A percentile compares a stretch with the other conserved stretches of the same genome.
Evolutionary conservation across 2,888 invertebrate genomes (phyloP).

Genomic region (Lymantria dispar): DNA sequence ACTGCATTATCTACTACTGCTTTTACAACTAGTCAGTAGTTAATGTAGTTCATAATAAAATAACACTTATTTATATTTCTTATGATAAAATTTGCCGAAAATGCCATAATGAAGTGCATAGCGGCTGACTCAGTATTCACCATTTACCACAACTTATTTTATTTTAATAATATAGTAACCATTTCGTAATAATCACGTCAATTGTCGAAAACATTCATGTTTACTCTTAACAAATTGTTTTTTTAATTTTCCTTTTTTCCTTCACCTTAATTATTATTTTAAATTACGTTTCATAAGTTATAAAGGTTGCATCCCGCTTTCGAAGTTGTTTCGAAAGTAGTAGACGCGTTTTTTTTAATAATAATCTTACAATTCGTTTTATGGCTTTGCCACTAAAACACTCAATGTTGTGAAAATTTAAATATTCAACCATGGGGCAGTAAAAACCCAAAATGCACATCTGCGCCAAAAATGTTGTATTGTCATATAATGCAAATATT

Average conservation of each 20-base stretch:
- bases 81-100: slow-evolving; percentile 18
- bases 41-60: slow-evolving; percentile 30
- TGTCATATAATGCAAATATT: slow-evolving; percentile 66
- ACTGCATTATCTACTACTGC: slow-evolving; percentile 45
- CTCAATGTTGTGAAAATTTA: slow-evolving; percentile 24
- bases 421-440: slow-evolving; percentile 53
- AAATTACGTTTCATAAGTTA: slow-evolving; percentile 46
- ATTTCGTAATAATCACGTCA: slow-evolving; percentile 14
- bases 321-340: slow-evolving; percentile 29
- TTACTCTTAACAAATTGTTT: slow-evolving; percentile 33
- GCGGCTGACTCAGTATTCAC: slow-evolving; percentile 20
- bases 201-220: slow-evolving; percentile 31
- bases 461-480: slow-evolving; percentile 59
- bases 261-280: slow-evolving; percentile 31
- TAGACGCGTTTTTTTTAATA: slow-evolving; percentile 23
- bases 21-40: slow-evolving; percentile 38
- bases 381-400: slow-evolving; percentile 45
- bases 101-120: slow-evolving; percentile 18
- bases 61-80: slow-evolving; percentile 39
- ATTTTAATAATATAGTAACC: slow-evolving; percentile 21
- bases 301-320: slow-evolving; percentile 35
- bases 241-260: slow-evolving; percentile 35
- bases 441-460: slow-evolving; percentile 66
- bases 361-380: slow-evolving; percentile 32
- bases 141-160: slow-evolving; percentile 19